phyloP scores from a whole-genome alignment of 2,113 vertebrate species.

The Apodemus sylvaticus region DNA sequence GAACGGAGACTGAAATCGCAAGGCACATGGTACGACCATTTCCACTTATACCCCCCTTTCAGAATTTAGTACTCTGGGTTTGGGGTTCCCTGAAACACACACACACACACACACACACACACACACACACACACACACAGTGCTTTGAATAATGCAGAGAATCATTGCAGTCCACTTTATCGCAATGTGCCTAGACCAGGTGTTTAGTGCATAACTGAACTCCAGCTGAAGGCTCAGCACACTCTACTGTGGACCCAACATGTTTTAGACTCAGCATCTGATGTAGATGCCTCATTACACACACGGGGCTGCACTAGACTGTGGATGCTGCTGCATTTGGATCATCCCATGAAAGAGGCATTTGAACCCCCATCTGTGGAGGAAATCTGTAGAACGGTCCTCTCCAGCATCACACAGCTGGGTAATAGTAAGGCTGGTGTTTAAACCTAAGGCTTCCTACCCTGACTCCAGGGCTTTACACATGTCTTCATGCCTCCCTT shows the following conservation, averaged over 20 bases:
- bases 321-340: not conserved
- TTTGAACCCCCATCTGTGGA: slow-evolving; percentile 2
- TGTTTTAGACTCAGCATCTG: not conserved
- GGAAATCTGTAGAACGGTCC: not conserved
- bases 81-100: not conserved
- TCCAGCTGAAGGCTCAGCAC: not conserved
- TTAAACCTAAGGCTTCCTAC: not conserved
- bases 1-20: not conserved
- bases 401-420: not conserved
- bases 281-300: not conserved
- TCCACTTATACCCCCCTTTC: not conserved
- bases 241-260: not conserved
- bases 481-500: not conserved
- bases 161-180: slow-evolving; percentile 17
- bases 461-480: not conserved
- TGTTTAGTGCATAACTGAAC: not conserved
- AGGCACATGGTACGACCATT: not conserved
- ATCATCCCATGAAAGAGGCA: not conserved
- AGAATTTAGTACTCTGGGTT: not conserved
- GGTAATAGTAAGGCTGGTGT: not conserved
- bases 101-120: not conserved
- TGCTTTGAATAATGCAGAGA: not conserved
- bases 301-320: not conserved
- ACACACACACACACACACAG: not conserved
- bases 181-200: not conserved